Conservation (phyloP, 64 coral and sea anemone species). For the Pocillopora verrucosa region DNA sequence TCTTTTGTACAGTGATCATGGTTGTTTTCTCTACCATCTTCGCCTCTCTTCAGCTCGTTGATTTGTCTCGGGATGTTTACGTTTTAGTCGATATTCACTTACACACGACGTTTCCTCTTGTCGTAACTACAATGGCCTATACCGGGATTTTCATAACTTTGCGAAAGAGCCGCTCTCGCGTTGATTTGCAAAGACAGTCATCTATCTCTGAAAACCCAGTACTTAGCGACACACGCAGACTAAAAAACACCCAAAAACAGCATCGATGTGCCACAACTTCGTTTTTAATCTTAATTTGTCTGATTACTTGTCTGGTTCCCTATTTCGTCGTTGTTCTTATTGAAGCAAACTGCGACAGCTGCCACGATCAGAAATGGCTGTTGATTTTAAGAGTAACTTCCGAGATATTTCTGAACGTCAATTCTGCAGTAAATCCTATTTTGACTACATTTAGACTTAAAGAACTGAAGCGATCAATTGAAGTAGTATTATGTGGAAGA, state of each 20-base stretch:
- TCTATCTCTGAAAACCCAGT: neutral
- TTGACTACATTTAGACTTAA: conserved; percentile 1
- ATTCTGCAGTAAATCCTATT: neutral
- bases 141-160: neutral
- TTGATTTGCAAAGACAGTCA: neutral
- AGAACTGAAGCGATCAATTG: neutral
- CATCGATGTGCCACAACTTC: neutral
- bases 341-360: neutral
- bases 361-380: neutral
- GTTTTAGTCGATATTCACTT: neutral
- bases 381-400: neutral
- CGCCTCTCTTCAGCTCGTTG: neutral
- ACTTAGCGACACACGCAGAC: neutral
- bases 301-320: neutral
- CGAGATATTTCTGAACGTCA: neutral
- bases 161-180: neutral
- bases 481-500: neutral
- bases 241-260: neutral
- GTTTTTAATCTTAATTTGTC: conserved; percentile 13
- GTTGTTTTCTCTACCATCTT: conserved; percentile 2
- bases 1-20: neutral
- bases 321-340: neutral
- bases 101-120: neutral
- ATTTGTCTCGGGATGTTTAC: neutral
- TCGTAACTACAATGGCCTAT: neutral